These are phyloP conservation scores for Drosophila mimetica DNA, from an alignment of 2,888 invertebrate genomes.

Conservation along the genomic window DNA sequence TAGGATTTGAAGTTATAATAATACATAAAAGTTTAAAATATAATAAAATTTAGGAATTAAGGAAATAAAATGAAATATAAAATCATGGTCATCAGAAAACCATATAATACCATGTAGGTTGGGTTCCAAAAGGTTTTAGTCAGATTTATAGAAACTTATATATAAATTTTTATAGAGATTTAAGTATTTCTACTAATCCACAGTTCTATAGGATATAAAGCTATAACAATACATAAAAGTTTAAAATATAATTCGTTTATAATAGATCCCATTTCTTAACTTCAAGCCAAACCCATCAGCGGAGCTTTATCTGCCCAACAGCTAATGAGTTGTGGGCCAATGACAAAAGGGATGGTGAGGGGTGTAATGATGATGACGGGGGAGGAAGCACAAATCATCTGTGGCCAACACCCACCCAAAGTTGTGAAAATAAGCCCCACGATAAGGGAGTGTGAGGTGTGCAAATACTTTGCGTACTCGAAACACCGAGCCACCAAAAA, in stretches of 20 bases:
- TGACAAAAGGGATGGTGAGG: conserved; percentile 29
- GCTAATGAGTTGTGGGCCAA: conserved; percentile 55
- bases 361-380: neutral
- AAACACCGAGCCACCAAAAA: neutral
- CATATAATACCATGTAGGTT: neutral
- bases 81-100: neutral
- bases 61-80: neutral
- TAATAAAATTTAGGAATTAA: too few relatives aligned
- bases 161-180: too few relatives aligned
- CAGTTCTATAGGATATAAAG: too few relatives aligned
- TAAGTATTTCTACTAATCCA: too few relatives aligned
- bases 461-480: conserved; percentile 44
- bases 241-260: too few relatives aligned
- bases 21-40: too few relatives aligned
- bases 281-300: neutral
- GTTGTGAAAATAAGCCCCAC: conserved; percentile 63
- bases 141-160: too few relatives aligned
- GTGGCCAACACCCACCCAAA: conserved; percentile 71
- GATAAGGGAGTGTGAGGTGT: conserved; percentile 35
- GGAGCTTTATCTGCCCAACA: conserved; percentile 38
- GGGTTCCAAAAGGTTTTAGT: too few relatives aligned
- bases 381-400: conserved; percentile 34
- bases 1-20: too few relatives aligned
- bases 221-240: too few relatives aligned
- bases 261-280: neutral